Evolutionary conservation across 2,113 vertebrate genomes (phyloP).

Genomic region (Australoheros scitulus): DNA sequence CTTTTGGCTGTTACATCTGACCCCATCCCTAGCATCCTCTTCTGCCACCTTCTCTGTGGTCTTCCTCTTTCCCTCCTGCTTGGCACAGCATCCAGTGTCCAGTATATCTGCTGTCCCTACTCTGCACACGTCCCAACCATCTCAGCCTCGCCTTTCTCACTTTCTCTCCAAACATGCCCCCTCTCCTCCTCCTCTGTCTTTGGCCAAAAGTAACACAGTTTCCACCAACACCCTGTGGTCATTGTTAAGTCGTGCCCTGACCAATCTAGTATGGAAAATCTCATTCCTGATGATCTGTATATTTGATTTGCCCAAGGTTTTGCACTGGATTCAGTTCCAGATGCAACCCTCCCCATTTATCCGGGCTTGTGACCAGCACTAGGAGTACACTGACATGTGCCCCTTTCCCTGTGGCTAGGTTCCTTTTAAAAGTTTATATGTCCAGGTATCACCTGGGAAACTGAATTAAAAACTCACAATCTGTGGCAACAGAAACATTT

Average conservation of each 20-base stretch:
- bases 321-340: background rate
- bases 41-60: background rate
- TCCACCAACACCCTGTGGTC: background rate
- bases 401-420: background rate
- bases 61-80: background rate
- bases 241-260: background rate
- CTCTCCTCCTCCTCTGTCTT: too few relatives aligned
- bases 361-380: background rate
- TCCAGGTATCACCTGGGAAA: background rate
- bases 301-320: background rate
- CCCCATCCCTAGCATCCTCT: fast-evolving
- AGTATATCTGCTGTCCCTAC: background rate
- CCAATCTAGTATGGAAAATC: background rate
- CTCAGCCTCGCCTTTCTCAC: background rate
- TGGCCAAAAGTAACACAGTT: too few relatives aligned
- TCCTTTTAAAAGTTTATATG: background rate
- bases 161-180: too few relatives aligned
- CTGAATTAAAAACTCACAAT: background rate
- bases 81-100: background rate
- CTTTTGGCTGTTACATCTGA: background rate
- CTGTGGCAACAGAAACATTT: too few relatives aligned
- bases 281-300: background rate
- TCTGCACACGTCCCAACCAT: background rate
- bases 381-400: background rate
- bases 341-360: background rate